Conservation (phyloP, 2,888 invertebrate genomes). For the Strigamia maritima region DNA sequence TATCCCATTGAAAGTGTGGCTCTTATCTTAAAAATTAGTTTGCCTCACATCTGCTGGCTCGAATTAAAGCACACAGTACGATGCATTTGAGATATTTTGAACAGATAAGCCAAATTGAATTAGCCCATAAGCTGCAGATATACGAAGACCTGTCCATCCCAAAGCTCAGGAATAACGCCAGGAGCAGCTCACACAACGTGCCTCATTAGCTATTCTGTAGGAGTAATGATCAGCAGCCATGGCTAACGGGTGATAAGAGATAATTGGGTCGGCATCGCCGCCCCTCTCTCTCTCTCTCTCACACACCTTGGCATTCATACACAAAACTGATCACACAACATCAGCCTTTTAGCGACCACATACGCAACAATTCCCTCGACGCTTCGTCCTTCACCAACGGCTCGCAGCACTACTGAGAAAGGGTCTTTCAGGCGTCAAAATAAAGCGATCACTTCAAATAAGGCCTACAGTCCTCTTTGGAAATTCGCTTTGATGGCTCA, state of each 20-base stretch:
- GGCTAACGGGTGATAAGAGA: constrained; percentile 2
- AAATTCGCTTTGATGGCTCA: constrained; percentile 20
- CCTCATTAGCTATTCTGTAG: constrained; percentile 11
- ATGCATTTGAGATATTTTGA: constrained; percentile 22
- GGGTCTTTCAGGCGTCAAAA: constrained; percentile 24
- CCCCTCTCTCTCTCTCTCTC: too few species aligned
- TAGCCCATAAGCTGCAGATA: constrained; percentile 16
- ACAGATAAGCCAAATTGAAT: constrained; percentile 20
- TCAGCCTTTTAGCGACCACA: neutral
- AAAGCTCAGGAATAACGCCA: neutral
- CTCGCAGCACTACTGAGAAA: neutral
- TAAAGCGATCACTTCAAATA: constrained; percentile 25
- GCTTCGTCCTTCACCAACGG: neutral
- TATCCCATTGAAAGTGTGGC: neutral
- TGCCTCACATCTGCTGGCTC: neutral
- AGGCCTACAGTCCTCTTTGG: neutral
- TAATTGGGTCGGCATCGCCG: neutral
- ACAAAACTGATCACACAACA: constrained; percentile 7
- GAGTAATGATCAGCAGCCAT: neutral
- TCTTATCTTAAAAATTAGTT: constrained; percentile 13
- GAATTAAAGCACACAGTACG: neutral
- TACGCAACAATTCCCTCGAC: neutral
- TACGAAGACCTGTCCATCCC: constrained; percentile 6
- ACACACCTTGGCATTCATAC: neutral
- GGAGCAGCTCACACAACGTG: neutral